A percentile compares a stretch with the other conserved stretches of the same genome.
phyloP scores from a whole-genome alignment of 2,888 invertebrate genomes.

The Caenorhabditis sp. region DNA sequence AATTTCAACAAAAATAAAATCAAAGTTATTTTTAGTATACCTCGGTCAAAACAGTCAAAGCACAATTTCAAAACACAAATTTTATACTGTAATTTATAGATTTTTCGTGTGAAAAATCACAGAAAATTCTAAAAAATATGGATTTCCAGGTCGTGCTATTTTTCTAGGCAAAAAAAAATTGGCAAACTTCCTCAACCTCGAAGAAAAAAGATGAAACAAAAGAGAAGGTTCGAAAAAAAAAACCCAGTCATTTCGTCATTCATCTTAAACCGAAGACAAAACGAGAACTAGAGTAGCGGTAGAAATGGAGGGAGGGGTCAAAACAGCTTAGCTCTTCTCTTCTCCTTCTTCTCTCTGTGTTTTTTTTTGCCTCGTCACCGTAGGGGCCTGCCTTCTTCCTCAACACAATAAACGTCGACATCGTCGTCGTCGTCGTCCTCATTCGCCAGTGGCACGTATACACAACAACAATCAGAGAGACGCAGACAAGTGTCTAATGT shows the following conservation, averaged over 20 bases:
- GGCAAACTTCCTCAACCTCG: neutral
- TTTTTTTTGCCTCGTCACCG: neutral
- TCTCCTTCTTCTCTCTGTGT: neutral
- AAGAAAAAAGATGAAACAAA: neutral
- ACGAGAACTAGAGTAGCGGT: neutral
- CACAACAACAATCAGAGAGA: too few relatives aligned
- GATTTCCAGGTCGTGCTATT: too few relatives aligned
- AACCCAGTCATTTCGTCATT: neutral
- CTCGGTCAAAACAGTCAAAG: too few relatives aligned
- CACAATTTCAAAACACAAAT: too few relatives aligned
- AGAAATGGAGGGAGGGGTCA: neutral
- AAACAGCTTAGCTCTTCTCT: neutral
- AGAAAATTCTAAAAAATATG: too few relatives aligned
- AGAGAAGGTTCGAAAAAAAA: neutral
- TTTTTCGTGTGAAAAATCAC: too few relatives aligned
- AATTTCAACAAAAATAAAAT: too few relatives aligned
- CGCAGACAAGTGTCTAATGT: neutral
- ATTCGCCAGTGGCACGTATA: neutral
- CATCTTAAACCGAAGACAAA: neutral
- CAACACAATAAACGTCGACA: neutral
- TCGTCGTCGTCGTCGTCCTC: neutral
- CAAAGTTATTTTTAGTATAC: too few relatives aligned
- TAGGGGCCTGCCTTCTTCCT: neutral
- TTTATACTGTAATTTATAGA: too few relatives aligned
- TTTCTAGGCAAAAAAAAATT: neutral